Evolutionary conservation across 2,888 invertebrate genomes (phyloP).

Genomic region (Cephus runcator): DNA sequence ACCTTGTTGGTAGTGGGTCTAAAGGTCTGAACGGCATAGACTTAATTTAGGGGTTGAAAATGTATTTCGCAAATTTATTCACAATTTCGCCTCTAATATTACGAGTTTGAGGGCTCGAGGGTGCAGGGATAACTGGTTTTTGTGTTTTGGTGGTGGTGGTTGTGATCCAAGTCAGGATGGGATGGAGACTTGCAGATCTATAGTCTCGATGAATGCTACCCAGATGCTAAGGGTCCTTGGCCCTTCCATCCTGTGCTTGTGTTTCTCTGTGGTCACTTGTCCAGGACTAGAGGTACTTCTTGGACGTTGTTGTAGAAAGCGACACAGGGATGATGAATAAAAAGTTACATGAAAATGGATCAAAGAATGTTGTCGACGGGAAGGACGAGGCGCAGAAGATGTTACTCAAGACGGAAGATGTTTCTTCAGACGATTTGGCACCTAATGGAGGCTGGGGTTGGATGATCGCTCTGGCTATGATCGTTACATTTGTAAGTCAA

Average conservation of each 20-base stretch:
- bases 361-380: neutral
- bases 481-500: conserved; percentile 83
- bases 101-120: neutral
- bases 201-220: neutral
- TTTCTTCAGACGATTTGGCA: conserved; percentile 67
- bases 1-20: neutral
- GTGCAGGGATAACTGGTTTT: neutral
- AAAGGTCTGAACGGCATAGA: neutral
- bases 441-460: conserved; percentile 93
- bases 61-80: neutral
- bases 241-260: neutral
- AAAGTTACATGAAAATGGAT: neutral
- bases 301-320: neutral
- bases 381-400: neutral
- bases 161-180: neutral
- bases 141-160: neutral
- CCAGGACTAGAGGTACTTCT: neutral
- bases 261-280: neutral
- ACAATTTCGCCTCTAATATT: neutral
- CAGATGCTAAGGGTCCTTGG: neutral
- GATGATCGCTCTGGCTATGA: conserved; percentile 86
- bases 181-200: neutral
- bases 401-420: neutral
- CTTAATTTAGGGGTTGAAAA: neutral
- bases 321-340: neutral